phyloP scores from a whole-genome alignment of 2,113 vertebrate species.

The Limnothrissa miodon region DNA sequence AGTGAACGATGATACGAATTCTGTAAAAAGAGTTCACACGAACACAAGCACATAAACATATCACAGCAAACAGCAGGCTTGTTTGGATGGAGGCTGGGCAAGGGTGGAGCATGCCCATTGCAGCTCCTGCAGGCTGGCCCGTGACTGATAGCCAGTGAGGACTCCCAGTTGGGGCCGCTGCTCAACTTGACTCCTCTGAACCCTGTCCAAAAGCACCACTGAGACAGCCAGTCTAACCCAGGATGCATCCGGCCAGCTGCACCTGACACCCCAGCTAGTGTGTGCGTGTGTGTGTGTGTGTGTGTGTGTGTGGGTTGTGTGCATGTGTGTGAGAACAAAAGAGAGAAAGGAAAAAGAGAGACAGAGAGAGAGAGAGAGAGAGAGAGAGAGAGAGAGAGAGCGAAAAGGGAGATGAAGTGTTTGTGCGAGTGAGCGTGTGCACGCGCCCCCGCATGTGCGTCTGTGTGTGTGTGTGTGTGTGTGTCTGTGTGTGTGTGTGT shows the following conservation, averaged over 20 bases:
- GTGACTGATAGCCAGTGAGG: not conserved
- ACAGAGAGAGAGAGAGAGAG: not conserved
- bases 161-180: not conserved
- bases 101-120: not conserved
- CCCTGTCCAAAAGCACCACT: not conserved
- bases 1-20: too few relatives aligned
- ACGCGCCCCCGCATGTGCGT: not conserved
- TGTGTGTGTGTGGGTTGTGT: not conserved
- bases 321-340: not conserved
- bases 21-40: not conserved
- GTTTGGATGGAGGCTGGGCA: not conserved
- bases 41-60: not conserved
- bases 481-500: not conserved
- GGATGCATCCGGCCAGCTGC: conserved; percentile 7
- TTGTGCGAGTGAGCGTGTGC: not conserved
- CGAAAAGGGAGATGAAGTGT: not conserved
- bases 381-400: not conserved
- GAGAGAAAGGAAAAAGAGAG: too few relatives aligned
- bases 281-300: not conserved
- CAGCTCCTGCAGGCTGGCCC: not conserved
- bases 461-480: not conserved
- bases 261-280: conserved; percentile 5
- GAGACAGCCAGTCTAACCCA: conserved; percentile 4
- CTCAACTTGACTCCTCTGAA: conserved; percentile 11
- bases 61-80: not conserved